Evolutionary conservation across 2,888 invertebrate species (phyloP).

Genomic region (Reticulitermes lucifugus): DNA sequence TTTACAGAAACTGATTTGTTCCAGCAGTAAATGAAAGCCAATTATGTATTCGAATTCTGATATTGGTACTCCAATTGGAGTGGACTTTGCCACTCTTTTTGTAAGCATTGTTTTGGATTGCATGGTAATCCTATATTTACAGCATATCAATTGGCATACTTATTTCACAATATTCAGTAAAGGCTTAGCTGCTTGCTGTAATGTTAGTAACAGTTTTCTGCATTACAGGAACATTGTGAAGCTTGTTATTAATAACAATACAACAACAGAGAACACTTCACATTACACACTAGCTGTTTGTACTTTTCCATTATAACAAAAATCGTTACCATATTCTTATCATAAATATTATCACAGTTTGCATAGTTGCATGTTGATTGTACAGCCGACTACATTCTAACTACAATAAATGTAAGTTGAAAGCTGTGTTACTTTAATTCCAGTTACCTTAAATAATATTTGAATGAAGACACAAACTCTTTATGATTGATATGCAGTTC

Average conservation of each 20-base stretch:
- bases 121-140: not conserved
- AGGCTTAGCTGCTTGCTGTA: not conserved
- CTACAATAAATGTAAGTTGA: not conserved
- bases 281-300: conserved; percentile 32
- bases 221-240: conserved; percentile 34
- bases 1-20: too few species aligned
- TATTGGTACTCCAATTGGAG: too few species aligned
- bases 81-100: too few species aligned
- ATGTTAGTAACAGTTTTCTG: conserved; percentile 7
- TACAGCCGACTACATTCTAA: conserved; percentile 24
- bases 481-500: conserved; percentile 37
- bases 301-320: conserved; percentile 40
- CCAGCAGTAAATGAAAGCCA: too few species aligned
- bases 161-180: not conserved
- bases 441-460: not conserved
- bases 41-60: too few species aligned
- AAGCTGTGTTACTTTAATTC: not conserved
- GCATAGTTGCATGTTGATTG: conserved; percentile 41
- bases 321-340: not conserved
- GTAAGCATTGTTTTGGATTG: too few species aligned
- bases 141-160: not conserved
- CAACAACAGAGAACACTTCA: conserved; percentile 4
- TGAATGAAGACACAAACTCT: not conserved
- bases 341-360: conserved; percentile 36
- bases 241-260: not conserved